Conservation (phyloP, 2,888 invertebrate genomes). For the Hydropsyche betteni region DNA sequence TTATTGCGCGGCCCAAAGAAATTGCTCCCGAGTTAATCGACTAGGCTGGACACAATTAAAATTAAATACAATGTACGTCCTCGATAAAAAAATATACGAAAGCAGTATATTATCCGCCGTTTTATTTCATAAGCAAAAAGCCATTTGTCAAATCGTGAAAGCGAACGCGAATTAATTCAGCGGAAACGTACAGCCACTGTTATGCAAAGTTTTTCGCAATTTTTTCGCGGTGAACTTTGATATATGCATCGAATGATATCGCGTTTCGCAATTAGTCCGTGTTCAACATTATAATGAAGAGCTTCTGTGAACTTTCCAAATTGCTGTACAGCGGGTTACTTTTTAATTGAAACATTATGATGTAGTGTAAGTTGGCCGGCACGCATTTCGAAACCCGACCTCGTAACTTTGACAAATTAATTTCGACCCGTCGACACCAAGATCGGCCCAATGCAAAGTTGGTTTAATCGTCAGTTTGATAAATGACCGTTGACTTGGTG, state of each 20-base stretch:
- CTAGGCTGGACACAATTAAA: conserved; percentile 16
- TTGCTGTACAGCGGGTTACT: background rate
- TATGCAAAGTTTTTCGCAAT: no score
- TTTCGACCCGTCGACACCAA: conserved; percentile 21
- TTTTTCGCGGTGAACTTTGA: no score
- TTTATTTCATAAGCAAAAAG: conserved; percentile 8
- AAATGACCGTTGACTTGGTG: conserved; percentile 41
- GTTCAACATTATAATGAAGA: no score
- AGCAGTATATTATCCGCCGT: background rate
- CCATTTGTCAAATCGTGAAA: background rate
- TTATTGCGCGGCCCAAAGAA: conserved; percentile 7
- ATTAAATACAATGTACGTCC: conserved; percentile 9
- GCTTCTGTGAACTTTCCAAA: no score
- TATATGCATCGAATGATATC: no score
- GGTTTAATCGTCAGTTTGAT: conserved; percentile 43
- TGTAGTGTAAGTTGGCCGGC: background rate
- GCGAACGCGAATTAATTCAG: conserved; percentile 21
- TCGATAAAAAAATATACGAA: background rate
- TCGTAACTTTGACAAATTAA: conserved; percentile 30
- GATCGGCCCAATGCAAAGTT: conserved; percentile 27
- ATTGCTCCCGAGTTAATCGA: conserved; percentile 3
- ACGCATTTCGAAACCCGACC: conserved; percentile 17
- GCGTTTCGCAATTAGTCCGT: no score
- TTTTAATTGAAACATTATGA: conserved; percentile 6
- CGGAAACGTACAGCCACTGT: background rate